Base-by-base conservation (phyloP, 1,140 invertebrate species). In the Cyclina sinensis region DNA sequence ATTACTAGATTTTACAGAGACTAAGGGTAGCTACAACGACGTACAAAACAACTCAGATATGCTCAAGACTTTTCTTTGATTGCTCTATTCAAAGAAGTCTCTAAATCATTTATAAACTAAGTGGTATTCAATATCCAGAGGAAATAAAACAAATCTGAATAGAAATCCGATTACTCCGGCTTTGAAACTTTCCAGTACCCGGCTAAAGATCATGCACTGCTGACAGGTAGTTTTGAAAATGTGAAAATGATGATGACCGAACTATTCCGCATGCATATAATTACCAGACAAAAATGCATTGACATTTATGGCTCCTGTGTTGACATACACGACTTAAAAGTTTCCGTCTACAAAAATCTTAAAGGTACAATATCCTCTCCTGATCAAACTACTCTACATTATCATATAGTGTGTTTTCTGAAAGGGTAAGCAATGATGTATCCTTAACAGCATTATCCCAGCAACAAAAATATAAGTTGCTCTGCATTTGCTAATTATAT, bases 91-190 rank as follows among this genome's bases (percentile, higher is more conserved):
- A n/a, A 18, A 18, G 24, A 18, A 57, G 54, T 65, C n/a, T 65
- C 59, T 65, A 65, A 65, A 65, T 65, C 59, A 65, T 65, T 27
- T 35, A 65, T 65, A 65, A 16, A 30, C 14, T 30, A 5, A 30
- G 11, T 30, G 11, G n/a, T 65, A 30, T 65, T 65, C 24, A 65
- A 65, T 65, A 18, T 57, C 3, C 24, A 57, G 43, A 57, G 54
- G 24, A 57, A n/a, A 57, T 57, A 57, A 57, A 65, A 65, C 59
- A 65, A 65, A 65, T 65, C n/a, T 65, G 59, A 65, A 65, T 65
- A 30, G n/a, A 30, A 65, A 65, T 65, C 27, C 5, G 7, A 65
- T 65, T 65, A 65, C 30, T 65, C 59, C 30, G 24, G 59, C n/a
- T 65, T 30, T 65, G 4, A 65, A 30, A 11, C 3, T 27, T 27